Base-by-base conservation (phyloP, 2,888 invertebrate genomes). In the Drosophila mettleri region DNA sequence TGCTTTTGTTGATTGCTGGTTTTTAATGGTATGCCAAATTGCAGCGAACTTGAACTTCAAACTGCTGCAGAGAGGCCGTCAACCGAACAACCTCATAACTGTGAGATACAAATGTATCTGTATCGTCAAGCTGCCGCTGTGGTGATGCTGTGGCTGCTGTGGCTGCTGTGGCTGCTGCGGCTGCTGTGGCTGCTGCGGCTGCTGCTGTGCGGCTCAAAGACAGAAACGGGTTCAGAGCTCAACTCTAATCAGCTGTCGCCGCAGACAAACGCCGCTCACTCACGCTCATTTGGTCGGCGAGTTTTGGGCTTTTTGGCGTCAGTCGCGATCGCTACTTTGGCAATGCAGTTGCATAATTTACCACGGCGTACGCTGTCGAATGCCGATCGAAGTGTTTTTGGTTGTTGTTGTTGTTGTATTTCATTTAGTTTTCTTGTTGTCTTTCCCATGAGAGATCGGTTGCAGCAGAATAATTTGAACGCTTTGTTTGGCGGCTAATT, bases 11-110 rank as follows among this genome's bases (percentile, higher is more conserved):
- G n/a, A n/a, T 24, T 24, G 22, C 41, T 10, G 22, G 12, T 71
- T 75, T 74, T 78, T 67, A 65, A 62, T 68, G 62, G 69, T 39
- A 61, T 45, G 83, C 71, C 69, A 73, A 78, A 86, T 80, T 88
- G 83, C 78, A 79, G 57, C 80, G 88, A 88, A 87, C 89, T 88
- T 88, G 88, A 88, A 88, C 88, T 88, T 88, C 88, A 88, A 76
- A 76, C 75, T 62, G 80, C 54, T 74, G 78, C 75, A 71, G 71
- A 74, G 43, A 57, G 74, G 74, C 61, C 61, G 54, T 52, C 77
- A 66, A 62, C 66, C 60, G 62, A 60, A 60, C 63, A 78, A 63
- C 64, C 65, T 64, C 51, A 71, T 53, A 64, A 51, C 33, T 48
- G 55, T 66, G 58, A 63, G 34, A 63, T 60, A 57, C 57, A 57